Conservation (phyloP, 2,888 invertebrate genomes). For the Notodonta dromedarius region DNA sequence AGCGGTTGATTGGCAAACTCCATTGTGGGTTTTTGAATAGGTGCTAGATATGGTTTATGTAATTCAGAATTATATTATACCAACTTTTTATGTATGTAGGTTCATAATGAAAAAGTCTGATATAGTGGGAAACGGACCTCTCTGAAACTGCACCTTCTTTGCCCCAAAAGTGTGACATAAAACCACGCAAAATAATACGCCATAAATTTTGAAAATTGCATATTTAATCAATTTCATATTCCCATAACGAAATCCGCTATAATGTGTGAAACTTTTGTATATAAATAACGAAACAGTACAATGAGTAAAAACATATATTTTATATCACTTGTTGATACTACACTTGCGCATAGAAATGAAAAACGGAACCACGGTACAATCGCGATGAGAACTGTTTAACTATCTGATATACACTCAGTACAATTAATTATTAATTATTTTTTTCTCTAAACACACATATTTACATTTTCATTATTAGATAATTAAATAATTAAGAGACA, state of each 20-base stretch:
- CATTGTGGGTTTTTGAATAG: too few species aligned
- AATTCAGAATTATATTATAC: too few species aligned
- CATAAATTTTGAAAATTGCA: too few species aligned
- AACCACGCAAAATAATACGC: too few species aligned
- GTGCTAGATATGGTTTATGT: too few species aligned
- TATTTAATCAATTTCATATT: background rate
- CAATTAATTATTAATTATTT: slow-evolving; percentile 45
- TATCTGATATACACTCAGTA: slow-evolving; percentile 66
- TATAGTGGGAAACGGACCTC: too few species aligned
- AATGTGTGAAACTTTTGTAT: slow-evolving; percentile 2
- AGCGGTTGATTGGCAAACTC: too few species aligned
- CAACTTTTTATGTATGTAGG: too few species aligned
- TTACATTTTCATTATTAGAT: slow-evolving; percentile 49
- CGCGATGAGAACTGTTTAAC: slow-evolving; percentile 52
- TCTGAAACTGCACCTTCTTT: too few species aligned
- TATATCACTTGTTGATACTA: slow-evolving; percentile 66
- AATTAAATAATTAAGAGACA: slow-evolving; percentile 48
- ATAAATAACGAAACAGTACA: slow-evolving; percentile 59
- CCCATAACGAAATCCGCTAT: slow-evolving; percentile 3
- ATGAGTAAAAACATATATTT: slow-evolving; percentile 84
- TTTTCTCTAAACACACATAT: slow-evolving; percentile 52
- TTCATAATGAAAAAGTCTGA: too few species aligned
- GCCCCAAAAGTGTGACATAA: too few species aligned
- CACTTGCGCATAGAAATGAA: slow-evolving; percentile 49
- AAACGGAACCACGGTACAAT: slow-evolving; percentile 54